Percentiles rank a stretch among this genome's conserved stretches.
phyloP scores from a whole-genome alignment of 2,888 invertebrate genomes.

The Drosophila imparisetae region DNA sequence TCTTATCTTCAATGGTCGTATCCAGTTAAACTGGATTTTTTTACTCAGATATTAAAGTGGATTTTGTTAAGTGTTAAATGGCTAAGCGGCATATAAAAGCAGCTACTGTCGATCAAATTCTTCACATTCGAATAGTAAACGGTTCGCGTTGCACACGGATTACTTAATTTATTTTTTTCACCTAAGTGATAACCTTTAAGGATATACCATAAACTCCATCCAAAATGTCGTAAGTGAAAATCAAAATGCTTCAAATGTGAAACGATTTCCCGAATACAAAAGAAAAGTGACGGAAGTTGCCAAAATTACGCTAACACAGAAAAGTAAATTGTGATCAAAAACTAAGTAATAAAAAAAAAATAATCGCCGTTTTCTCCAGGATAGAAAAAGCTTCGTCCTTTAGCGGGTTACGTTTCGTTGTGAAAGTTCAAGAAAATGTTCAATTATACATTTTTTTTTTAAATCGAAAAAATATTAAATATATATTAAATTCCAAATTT shows the following conservation, averaged over 20 bases:
- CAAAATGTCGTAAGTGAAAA: conserved; percentile 61
- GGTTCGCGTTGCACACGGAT: conserved; percentile 2
- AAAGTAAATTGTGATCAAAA: neutral
- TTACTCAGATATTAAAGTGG: conserved; percentile 11
- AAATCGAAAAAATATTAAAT: neutral
- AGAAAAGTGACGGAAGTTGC: neutral
- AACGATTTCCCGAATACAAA: neutral
- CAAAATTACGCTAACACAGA: neutral
- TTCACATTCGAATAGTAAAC: conserved; percentile 15
- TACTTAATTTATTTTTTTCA: conserved; percentile 1
- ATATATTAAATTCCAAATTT: neutral
- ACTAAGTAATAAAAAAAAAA: neutral
- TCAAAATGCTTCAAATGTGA: neutral
- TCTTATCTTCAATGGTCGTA: conserved; percentile 24
- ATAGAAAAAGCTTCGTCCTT: neutral
- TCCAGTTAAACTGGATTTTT: neutral
- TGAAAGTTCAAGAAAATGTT: neutral
- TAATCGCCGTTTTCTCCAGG: neutral
- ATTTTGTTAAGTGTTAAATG: conserved; percentile 1
- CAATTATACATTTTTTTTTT: neutral
- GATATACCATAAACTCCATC: conserved; percentile 15
- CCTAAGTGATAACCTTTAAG: conserved; percentile 32
- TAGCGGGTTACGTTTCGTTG: neutral
- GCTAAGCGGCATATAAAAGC: conserved; percentile 33
- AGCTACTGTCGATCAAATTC: neutral